These are phyloP conservation scores for Heliothis virescens DNA, from an alignment of 1,140 invertebrate species.

Conservation along the genomic window DNA sequence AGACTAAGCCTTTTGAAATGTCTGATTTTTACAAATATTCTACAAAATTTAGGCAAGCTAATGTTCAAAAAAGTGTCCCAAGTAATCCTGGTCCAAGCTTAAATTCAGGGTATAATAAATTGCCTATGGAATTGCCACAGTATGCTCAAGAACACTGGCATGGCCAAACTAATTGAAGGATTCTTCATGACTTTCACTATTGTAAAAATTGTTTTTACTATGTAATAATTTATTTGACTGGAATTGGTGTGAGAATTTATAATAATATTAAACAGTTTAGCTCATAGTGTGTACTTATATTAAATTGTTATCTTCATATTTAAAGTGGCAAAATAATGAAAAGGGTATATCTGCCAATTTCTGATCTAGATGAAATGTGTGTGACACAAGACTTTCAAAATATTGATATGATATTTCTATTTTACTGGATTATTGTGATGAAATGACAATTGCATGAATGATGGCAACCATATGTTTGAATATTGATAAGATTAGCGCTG, in stretches of 20 bases:
- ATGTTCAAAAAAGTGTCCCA: slow-evolving; percentile 64
- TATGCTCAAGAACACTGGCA: slow-evolving; percentile 77
- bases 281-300: slow-evolving; percentile 57
- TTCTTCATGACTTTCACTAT: slow-evolving; percentile 44
- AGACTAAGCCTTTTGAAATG: slow-evolving; percentile 98
- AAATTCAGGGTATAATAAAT: slow-evolving; percentile 71
- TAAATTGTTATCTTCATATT: slow-evolving; percentile 35
- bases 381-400: slow-evolving; percentile 17
- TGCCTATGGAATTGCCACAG: slow-evolving; percentile 77
- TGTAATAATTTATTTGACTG: slow-evolving; percentile 31
- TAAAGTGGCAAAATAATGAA: slow-evolving; percentile 11
- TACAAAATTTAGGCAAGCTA: slow-evolving; percentile 93
- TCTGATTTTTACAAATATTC: slow-evolving; percentile 99
- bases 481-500: slow-evolving; percentile 49
- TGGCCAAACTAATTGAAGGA: slow-evolving; percentile 63
- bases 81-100: slow-evolving; percentile 63
- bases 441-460: slow-evolving; percentile 25
- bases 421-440: slow-evolving; percentile 10
- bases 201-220: slow-evolving; percentile 19
- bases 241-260: slow-evolving; percentile 44
- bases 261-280: slow-evolving; percentile 43
- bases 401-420: slow-evolving; percentile 2
- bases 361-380: slow-evolving; percentile 11
- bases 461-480: slow-evolving; percentile 16
- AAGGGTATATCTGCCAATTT: neutral